Evolutionary conservation across 2,888 invertebrate genomes (phyloP), one percentile per base, ranked within the genome.

Genomic region (Lycia hirtaria): DNA sequence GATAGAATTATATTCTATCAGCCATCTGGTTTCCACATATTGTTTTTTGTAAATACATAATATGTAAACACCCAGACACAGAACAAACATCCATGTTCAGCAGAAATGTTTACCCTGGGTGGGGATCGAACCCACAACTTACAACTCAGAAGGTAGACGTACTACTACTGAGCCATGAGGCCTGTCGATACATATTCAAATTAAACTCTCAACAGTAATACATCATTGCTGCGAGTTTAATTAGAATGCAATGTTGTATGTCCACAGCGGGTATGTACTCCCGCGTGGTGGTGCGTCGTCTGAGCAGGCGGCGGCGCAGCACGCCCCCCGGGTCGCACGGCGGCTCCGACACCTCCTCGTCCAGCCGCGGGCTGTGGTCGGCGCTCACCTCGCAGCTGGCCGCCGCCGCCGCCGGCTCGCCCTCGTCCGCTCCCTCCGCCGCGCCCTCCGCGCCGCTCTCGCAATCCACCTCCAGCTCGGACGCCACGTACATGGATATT

Each of bases 401-500:
- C 64, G 60, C 78, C 68, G 65, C 48, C 26, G 50, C 54, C 37
- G 38, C 51, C n/a, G n/a, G n/a, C n/a, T n/a, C n/a, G n/a, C n/a
- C n/a, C n/a, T n/a, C n/a, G n/a, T n/a, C n/a, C 43, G 38, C 57
- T 44, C 30, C 76, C 72, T 71, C 73, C 66, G 68, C 69, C 22
- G 60, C 69, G 17, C 59, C 62, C 60, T 55, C 67, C 64, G 58
- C 62, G n/a, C n/a, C n/a, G n/a, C n/a, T n/a, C 53, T 71, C 71
- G 65, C 69, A 70, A 32, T 32, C 50, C 28, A 41, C 53, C 49
- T 55, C 59, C 56, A 75, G 38, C 70, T 64, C 71, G 20, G 72
- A 72, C 67, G 87, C 87, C 79, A 87, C 57, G 41, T 67, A 91
- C 76, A 91, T 91, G 85, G 92, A 92, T 79, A 85, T 92, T 48